Percentiles rank a stretch among this genome's conserved stretches.
Conservation (phyloP, 2,888 invertebrate genomes). For the Plebejus anna region DNA sequence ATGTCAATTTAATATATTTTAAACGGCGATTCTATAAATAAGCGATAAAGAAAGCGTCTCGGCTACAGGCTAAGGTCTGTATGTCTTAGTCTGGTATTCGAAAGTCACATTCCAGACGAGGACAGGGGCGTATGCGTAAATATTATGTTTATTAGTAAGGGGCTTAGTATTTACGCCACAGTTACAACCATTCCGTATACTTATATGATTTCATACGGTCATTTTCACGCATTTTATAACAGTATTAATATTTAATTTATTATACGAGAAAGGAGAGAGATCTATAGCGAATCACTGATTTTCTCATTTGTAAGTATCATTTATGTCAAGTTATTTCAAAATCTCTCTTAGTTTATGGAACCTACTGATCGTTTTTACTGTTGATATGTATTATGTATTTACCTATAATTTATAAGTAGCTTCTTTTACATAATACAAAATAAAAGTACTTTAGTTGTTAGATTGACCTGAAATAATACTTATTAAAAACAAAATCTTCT, state of each 20-base stretch:
- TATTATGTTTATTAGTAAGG: not conserved
- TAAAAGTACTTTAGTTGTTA: no score
- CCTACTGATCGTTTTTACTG: slow-evolving; percentile 3
- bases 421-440: no score
- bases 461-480: no score
- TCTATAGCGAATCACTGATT: not conserved
- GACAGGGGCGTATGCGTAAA: not conserved
- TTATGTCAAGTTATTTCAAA: not conserved
- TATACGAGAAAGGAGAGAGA: slow-evolving; percentile 31
- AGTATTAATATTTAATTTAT: slow-evolving; percentile 38
- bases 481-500: no score
- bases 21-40: no score
- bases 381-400: not conserved
- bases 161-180: slow-evolving; percentile 36
- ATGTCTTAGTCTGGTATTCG: not conserved
- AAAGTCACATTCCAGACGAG: not conserved
- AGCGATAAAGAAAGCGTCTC: no score
- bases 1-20: no score
- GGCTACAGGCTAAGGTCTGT: no score
- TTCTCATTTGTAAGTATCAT: slow-evolving; percentile 27
- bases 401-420: not conserved
- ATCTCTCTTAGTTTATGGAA: slow-evolving; percentile 29
- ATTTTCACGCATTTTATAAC: slow-evolving; percentile 31
- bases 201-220: slow-evolving; percentile 34
- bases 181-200: slow-evolving; percentile 51